Conservation (phyloP, 1,140 invertebrate species). For the Drosophila oshimai region DNA sequence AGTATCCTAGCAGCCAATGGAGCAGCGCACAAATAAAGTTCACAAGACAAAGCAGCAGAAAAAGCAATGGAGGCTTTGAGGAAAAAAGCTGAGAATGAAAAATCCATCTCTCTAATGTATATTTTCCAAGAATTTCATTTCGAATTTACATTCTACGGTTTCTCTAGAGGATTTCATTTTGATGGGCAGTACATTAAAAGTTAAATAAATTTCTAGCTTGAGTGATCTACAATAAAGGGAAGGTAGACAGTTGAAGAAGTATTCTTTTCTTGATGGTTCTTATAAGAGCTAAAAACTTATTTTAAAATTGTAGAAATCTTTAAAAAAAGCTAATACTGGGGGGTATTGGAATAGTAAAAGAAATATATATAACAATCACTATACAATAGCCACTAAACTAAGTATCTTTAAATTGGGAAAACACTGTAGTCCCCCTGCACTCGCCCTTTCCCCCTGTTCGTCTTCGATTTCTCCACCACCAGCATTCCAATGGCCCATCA, state of each 20-base stretch:
- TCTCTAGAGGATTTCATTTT: neutral
- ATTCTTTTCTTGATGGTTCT: too few relatives aligned
- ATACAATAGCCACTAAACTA: too few relatives aligned
- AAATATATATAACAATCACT: too few relatives aligned
- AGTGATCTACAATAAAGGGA: neutral
- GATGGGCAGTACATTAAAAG: neutral
- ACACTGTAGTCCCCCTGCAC: too few relatives aligned
- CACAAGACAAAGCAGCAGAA: slow-evolving; percentile 11
- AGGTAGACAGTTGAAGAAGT: neutral
- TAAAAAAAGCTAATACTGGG: too few relatives aligned
- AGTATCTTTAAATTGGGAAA: too few relatives aligned
- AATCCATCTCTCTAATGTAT: slow-evolving; percentile 17
- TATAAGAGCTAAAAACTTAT: too few relatives aligned
- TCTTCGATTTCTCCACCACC: slow-evolving; percentile 6
- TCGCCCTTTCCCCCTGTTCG: neutral
- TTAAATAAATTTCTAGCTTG: neutral
- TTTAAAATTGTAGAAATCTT: too few relatives aligned
- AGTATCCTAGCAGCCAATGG: slow-evolving; percentile 30
- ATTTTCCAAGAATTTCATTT: slow-evolving; percentile 30
- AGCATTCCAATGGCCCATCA: slow-evolving; percentile 27
- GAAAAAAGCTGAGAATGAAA: neutral
- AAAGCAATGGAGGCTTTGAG: neutral
- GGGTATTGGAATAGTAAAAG: too few relatives aligned
- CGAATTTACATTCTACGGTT: slow-evolving; percentile 19
- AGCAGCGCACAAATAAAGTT: slow-evolving; percentile 47